Evolutionary conservation across 1,140 invertebrate species (phyloP).

Genomic region (Saccostrea glomerata): DNA sequence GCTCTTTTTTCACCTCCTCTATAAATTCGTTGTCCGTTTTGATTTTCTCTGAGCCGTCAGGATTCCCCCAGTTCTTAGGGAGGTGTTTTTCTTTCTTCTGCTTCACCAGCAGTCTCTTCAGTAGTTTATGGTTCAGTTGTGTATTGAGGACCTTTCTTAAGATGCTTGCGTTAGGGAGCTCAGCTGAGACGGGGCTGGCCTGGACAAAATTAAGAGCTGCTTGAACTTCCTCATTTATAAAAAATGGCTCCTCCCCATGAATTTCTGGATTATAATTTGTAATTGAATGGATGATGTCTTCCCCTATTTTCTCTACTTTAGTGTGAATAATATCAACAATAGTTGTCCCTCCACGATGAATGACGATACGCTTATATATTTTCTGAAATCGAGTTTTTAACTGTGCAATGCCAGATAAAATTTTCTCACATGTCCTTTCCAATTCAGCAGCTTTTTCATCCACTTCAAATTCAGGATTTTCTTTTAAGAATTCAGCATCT

Average conservation of each 20-base stretch:
- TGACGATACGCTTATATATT: conserved; percentile 16
- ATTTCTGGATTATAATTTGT: neutral
- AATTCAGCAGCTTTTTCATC: conserved; percentile 11
- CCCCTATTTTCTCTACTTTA: conserved; percentile 8
- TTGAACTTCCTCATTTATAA: neutral
- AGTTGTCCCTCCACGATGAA: neutral
- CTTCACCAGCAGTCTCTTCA: neutral
- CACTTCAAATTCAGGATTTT: neutral
- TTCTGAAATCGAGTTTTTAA: conserved; percentile 21
- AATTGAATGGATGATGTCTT: neutral
- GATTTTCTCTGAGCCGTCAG: neutral
- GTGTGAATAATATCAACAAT: conserved; percentile 13
- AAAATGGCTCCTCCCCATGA: neutral
- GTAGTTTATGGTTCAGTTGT: neutral
- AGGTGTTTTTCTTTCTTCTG: neutral
- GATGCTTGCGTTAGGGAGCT: neutral
- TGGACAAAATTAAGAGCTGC: neutral
- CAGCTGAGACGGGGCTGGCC: neutral
- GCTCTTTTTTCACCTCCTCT: neutral
- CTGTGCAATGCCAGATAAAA: conserved; percentile 24
- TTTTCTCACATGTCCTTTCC: conserved; percentile 9
- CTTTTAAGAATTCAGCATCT: neutral
- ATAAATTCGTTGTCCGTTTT: conserved; percentile 9
- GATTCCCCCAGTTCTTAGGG: neutral
- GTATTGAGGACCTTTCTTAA: conserved; percentile 1